Percentiles rank a stretch among this genome's conserved stretches.
Conservation (phyloP, 2,797 vertebrate genomes). For the Notolabrus celidotus region DNA sequence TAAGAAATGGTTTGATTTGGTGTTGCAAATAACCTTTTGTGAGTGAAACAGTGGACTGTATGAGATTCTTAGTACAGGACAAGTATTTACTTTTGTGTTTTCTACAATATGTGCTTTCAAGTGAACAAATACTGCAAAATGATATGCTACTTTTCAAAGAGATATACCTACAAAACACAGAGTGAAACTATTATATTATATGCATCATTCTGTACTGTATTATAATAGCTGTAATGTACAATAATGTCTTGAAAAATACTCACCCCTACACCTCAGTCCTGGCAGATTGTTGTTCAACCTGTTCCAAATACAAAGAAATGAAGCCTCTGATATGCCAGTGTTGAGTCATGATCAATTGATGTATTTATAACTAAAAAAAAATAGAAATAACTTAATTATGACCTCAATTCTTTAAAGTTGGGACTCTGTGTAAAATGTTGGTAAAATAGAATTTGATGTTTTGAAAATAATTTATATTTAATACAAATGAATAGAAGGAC, state of each 20-base stretch:
- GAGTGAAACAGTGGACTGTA: background rate
- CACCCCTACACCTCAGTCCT: background rate
- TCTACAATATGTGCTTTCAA: no score
- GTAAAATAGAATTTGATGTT: no score
- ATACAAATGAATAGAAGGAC: no score
- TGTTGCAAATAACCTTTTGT: background rate
- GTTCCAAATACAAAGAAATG: slow-evolving; percentile 4
- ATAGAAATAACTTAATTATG: no score
- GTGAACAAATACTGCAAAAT: slow-evolving; percentile 12
- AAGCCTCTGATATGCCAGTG: slow-evolving; percentile 5
- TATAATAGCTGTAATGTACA: slow-evolving; percentile 36
- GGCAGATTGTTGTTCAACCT: slow-evolving; percentile 9
- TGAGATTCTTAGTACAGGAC: no score
- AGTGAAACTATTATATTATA: slow-evolving; percentile 32
- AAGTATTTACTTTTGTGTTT: background rate
- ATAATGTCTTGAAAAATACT: background rate
- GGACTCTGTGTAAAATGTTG: no score
- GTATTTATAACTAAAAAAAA: no score
- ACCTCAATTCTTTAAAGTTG: background rate
- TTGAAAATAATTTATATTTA: no score
- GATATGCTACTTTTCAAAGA: slow-evolving; percentile 15
- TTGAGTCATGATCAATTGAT: background rate
- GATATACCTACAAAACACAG: slow-evolving; percentile 2
- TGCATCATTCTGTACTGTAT: slow-evolving; percentile 23
- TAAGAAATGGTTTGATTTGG: background rate